Evolutionary conservation across 2,113 vertebrate genomes (phyloP).

Genomic region (Ibidorhyncha struthersii): DNA sequence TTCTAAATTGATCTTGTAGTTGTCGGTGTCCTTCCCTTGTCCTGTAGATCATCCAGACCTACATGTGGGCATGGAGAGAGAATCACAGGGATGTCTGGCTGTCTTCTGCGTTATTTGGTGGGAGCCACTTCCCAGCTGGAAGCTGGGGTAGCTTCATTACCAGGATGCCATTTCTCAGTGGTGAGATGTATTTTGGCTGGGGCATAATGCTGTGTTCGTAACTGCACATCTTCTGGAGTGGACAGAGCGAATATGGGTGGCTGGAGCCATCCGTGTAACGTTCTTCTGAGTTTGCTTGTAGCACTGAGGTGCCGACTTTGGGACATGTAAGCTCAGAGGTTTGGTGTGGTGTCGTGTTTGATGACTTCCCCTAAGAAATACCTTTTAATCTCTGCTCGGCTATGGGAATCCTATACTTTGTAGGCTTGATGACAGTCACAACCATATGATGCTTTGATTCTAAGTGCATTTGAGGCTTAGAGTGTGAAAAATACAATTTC

Average conservation of each 20-base stretch:
- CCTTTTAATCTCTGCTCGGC: neutral
- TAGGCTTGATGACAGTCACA: neutral
- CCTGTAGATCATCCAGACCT: neutral
- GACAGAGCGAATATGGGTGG: neutral
- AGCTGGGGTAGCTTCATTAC: neutral
- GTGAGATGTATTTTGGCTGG: neutral
- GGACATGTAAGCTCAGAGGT: neutral
- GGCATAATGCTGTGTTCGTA: accelerated
- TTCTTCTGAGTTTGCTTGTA: neutral
- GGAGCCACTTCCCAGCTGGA: neutral
- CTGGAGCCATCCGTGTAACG: neutral
- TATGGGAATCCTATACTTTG: accelerated
- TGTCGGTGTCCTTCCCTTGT: neutral
- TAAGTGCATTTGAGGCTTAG: neutral
- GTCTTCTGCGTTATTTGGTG: neutral
- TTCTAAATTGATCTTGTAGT: neutral
- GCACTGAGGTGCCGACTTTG: neutral
- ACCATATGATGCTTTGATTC: accelerated
- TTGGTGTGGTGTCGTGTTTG: neutral
- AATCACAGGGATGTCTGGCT: neutral
- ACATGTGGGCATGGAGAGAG: accelerated
- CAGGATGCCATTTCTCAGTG: neutral
- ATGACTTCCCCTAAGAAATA: neutral
- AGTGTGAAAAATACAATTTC: neutral
- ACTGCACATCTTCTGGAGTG: neutral